Evolutionary conservation across 2,797 vertebrate genomes (phyloP), one percentile per base, ranked within the genome.

Genomic region (Acropternis orthonyx): DNA sequence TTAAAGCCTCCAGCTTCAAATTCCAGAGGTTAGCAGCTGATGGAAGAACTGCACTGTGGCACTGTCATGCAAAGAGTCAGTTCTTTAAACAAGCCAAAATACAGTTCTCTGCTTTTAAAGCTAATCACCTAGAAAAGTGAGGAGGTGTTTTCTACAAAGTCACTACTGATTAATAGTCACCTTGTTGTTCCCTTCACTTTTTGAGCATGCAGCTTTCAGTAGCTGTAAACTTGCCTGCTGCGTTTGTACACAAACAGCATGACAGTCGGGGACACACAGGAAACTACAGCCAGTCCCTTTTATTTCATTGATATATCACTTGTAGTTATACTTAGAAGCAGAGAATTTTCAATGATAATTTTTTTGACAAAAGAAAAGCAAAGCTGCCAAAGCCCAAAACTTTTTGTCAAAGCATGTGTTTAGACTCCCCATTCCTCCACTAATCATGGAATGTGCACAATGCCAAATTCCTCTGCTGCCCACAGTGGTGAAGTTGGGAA

Each of bases 31-130:
- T 48, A 78, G 39, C 28, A 32, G 20, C 9, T 74, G 41, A 17
- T 72, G 69, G 65, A 80, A 83, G 37, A 85, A 14, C 43, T 65
- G 34, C 1, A 0, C 0, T 0, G 37, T 15, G 79, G n/a, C 7
- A 7, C 12, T 0, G 0, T 28, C 3, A 6, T 78, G 66, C 26
- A 56, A 86, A 32, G 63, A 51, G 51, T 84, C 13, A 1, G 17
- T 55, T 82, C 41, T 67, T 59, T 61, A 61, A 85, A 56, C 11
- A 46, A 84, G 28, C 32, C 2, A 4, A 43, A 82, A 36, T 59
- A 23, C 20, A 52, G 39, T n/a, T 67, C 43, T 87, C 15, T 77
- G 63, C 32, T 9, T 39, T 74, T 36, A 34, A 84, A 75, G 20
- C 54, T 72, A 59, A 39, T 36, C 27, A 17, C 17, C 30, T 49